Percentiles rank a stretch among this genome's conserved stretches.
Evolutionary conservation across 2,113 vertebrate genomes (phyloP).

Genomic region (Melanotaenia duboulayi): DNA sequence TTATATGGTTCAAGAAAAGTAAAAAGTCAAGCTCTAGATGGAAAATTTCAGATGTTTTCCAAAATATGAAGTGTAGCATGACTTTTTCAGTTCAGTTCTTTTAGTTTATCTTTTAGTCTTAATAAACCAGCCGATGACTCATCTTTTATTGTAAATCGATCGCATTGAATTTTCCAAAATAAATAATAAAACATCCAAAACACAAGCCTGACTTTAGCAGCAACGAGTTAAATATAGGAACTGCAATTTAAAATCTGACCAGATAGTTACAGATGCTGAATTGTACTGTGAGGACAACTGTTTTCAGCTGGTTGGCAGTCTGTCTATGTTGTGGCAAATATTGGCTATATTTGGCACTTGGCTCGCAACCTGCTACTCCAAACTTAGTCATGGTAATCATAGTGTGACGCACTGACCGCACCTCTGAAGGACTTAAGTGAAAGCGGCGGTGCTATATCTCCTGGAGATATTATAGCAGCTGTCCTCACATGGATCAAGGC

Average conservation of each 20-base stretch:
- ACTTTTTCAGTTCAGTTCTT: rapidly evolving
- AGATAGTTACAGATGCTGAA: neutral
- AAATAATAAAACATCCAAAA: neutral
- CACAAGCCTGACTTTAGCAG: neutral
- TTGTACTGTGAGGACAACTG: neutral
- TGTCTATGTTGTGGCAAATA: constrained; percentile 11
- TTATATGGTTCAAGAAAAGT: neutral
- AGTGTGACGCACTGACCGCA: constrained; percentile 45
- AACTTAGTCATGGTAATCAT: constrained; percentile 32
- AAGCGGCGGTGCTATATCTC: constrained; percentile 8
- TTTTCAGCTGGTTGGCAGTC: neutral
- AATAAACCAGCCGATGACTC: neutral
- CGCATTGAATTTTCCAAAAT: neutral
- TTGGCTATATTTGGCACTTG: constrained; percentile 37
- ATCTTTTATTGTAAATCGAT: neutral
- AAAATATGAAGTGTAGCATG: neutral
- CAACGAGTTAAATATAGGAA: constrained; percentile 10
- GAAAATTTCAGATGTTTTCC: constrained; percentile 36
- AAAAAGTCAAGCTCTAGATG: neutral
- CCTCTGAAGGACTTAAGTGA: constrained; percentile 36
- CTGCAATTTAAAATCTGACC: neutral
- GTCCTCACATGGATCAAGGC: neutral
- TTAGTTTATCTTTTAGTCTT: neutral
- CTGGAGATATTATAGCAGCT: constrained; percentile 27
- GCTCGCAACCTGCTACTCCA: neutral